Conservation (phyloP, 2,797 vertebrate genomes). For the Eidolon dupreanum region DNA sequence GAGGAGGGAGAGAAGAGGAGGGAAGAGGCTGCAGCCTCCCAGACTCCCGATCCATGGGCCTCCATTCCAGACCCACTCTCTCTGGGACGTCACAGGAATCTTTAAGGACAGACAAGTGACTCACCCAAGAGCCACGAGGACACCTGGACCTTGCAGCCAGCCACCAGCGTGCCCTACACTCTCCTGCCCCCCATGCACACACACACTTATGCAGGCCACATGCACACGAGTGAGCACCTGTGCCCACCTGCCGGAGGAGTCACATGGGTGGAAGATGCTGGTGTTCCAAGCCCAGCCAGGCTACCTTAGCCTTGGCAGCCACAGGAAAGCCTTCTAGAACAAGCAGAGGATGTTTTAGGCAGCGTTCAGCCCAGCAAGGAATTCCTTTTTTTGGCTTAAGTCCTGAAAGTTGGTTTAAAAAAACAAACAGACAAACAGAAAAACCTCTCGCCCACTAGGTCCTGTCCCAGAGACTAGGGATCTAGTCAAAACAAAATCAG, state of each 20-base stretch:
- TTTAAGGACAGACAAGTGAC: background rate
- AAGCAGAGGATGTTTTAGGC: background rate
- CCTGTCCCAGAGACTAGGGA: background rate
- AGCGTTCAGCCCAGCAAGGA: too few relatives aligned
- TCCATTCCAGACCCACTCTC: background rate
- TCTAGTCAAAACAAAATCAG: background rate
- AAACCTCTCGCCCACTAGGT: background rate
- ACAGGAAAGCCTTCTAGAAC: background rate
- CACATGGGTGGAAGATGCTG: rapidly evolving
- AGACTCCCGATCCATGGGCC: background rate
- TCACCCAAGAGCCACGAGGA: background rate
- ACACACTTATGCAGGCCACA: rapidly evolving
- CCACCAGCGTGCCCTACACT: rapidly evolving
- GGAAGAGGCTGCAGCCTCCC: background rate
- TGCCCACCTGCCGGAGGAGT: background rate
- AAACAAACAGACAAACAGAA: background rate
- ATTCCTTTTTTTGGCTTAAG: background rate
- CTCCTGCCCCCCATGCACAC: rapidly evolving
- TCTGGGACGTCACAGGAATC: background rate
- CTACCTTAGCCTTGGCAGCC: background rate
- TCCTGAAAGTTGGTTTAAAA: background rate
- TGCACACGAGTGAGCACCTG: rapidly evolving
- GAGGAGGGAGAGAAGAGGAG: background rate
- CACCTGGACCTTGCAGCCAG: background rate
- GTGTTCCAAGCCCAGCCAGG: background rate